Evolutionary conservation across 1,140 invertebrate species (phyloP), one percentile per base, ranked within the genome.

Genomic region (Protaetia brevitarsis): DNA sequence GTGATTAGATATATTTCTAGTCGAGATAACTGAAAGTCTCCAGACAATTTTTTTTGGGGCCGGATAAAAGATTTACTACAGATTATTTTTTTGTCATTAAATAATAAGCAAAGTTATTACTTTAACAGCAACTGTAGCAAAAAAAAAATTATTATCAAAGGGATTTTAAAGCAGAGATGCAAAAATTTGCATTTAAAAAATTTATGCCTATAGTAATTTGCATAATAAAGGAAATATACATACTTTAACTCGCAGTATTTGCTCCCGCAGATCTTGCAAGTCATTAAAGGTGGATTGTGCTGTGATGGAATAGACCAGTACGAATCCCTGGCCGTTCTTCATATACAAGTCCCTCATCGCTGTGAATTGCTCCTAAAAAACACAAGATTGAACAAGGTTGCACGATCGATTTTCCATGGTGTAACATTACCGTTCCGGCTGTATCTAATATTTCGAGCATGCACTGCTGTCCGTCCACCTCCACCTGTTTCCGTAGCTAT

Each of bases 281-380:
- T 99, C 98, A 82, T 99, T 99, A 84, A 99, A 99, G 66, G 97
- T 99, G 66, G 97, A 98, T 83, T 99, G 98, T 79, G 97, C 96
- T 29, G 87, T 88, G 80, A 88, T 82, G 70, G 86, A 88, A 84
- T 99, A 99, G 68, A 99, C 97, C 66, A 99, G 93, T 72, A 99
- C 95, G 84, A 99, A 99, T 63, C 97, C 97, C 82, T 94, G 92
- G 61, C 97, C 90, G 81, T 94, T 94, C 81, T 94, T 94, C 83
- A 99, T 99, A 81, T 99, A 99, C 70, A 99, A 86, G 82, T 99
- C 98, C 75, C 98, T 86, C 97, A 99, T 99, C 41, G 96, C 96
- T 66, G 98, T 97, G 82, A 99, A 99, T 86, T 99, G 98, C 84
- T 99, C 98, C 72, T 79, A 64, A 34, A 74, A 69, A 67, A 36